Evolutionary conservation across 2,888 invertebrate genomes (phyloP), one percentile per base, ranked within the genome.

Genomic region (Watsonalla binaria): DNA sequence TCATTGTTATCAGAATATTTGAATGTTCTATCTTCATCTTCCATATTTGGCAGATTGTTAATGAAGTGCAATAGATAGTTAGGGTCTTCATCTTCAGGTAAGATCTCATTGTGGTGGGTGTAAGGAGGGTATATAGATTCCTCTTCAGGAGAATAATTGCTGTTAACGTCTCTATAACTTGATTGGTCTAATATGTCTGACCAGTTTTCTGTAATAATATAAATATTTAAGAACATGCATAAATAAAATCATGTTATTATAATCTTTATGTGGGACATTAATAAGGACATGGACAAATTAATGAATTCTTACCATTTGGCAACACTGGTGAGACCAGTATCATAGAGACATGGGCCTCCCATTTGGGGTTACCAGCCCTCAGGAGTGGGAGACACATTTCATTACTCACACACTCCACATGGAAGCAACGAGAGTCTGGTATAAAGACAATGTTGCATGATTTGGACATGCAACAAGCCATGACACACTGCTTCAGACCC

Each of bases 401-500:
- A 72, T 95, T 94, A 65, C 91, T 94, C 6, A 83, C 88, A 81
- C 96, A 96, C 56, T 92, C 92, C 14, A 96, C 93, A 80, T 96
- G 95, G 75, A 93, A 97, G 76, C 97, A 97, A 58, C 93, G 93
- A 15, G 91, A 84, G 70, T 96, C 94, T 64, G 93, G 94, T 80
- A 95, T 94, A 74, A 97, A 94, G 5, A 95, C 96, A 59, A 96
- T 94, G 80, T 97, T 95, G 78, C 97, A 97, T 2, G 88, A 84
- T 51, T 92, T 85, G 62, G 94, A 81, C 51, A 91, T 69, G 80
- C 96, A 94, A 84, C 96, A 95, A 68, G 93, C 87, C 81, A 92
- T 87, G 55, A 95, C 91, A 89, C 95, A 95, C 69, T 93, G 86
- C 73, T 92, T 90, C 56, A 94, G 72, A 54, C 92, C 89, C 68